Conservation (phyloP, 2,797 vertebrate species). For the Poliocrania exsul region DNA sequence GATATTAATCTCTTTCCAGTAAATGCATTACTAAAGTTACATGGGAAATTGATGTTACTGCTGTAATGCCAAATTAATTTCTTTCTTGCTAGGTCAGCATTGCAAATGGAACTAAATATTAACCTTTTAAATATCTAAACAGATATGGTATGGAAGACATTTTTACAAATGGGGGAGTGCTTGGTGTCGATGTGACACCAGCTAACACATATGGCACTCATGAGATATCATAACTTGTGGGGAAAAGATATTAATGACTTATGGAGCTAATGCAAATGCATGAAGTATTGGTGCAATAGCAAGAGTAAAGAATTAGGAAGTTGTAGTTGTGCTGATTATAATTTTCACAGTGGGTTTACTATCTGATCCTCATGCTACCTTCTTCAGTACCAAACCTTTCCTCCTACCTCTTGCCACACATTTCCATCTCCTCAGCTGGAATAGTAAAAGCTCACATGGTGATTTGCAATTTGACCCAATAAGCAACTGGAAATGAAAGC, state of each 20-base stretch:
- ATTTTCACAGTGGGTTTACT: not conserved
- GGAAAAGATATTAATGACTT: not conserved
- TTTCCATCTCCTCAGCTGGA: not conserved
- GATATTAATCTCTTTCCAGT: conserved; percentile 97
- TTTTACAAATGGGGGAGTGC: conserved; percentile 30
- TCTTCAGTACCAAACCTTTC: not conserved
- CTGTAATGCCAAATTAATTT: conserved; percentile 89
- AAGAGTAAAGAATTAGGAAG: not conserved
- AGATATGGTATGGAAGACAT: conserved; percentile 38
- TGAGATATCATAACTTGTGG: not conserved
- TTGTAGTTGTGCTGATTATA: not conserved
- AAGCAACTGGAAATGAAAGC: not conserved
- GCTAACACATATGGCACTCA: not conserved
- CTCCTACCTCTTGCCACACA: not conserved
- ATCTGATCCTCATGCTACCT: not conserved
- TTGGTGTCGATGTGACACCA: not conserved
- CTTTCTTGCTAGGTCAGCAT: conserved; percentile 85
- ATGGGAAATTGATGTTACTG: conserved; percentile 88
- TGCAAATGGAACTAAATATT: conserved; percentile 79
- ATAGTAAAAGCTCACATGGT: rapidly evolving
- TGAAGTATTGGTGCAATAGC: not conserved
- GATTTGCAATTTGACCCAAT: not conserved
- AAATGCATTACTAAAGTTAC: conserved; percentile 93
- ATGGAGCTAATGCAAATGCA: not conserved
- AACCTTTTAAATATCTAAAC: conserved; percentile 77